These are phyloP conservation scores for Zoanthus solanderi DNA, from an alignment of 92 coral and sea anemone species.

Conservation along the genomic window DNA sequence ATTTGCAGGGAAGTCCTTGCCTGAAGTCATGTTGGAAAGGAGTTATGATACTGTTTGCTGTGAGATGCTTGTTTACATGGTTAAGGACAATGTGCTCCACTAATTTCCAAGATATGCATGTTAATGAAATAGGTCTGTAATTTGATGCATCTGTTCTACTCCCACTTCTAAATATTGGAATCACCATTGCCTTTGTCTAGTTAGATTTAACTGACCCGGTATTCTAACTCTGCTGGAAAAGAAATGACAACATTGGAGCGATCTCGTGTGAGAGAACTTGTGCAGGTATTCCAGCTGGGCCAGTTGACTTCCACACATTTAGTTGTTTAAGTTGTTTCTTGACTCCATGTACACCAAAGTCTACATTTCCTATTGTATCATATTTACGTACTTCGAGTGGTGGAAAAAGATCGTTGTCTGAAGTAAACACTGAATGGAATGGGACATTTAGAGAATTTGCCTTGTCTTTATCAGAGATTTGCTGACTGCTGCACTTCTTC, in stretches of 20 bases:
- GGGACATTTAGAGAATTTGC: slow-evolving; percentile 22
- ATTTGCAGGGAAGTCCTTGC: slow-evolving; percentile 47
- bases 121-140: slow-evolving; percentile 63
- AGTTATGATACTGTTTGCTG: slow-evolving; percentile 39
- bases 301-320: slow-evolving; percentile 46
- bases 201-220: slow-evolving; percentile 52
- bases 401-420: neutral
- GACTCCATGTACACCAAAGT: slow-evolving; percentile 21
- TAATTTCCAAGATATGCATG: slow-evolving; percentile 59
- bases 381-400: neutral
- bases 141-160: slow-evolving; percentile 55
- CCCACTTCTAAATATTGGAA: slow-evolving; percentile 46
- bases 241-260: slow-evolving; percentile 48
- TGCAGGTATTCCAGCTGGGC: slow-evolving; percentile 59
- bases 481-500: neutral
- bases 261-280: slow-evolving; percentile 36
- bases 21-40: slow-evolving; percentile 53
- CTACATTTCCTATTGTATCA: neutral
- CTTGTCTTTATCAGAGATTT: slow-evolving; percentile 13
- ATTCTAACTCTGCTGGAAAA: slow-evolving; percentile 50
- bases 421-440: slow-evolving; percentile 11
- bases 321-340: slow-evolving; percentile 13
- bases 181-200: slow-evolving; percentile 61
- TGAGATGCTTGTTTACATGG: slow-evolving; percentile 46
- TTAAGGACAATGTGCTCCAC: slow-evolving; percentile 56